phyloP scores from a whole-genome alignment of 2,888 invertebrate species.

The Endomychus coccineus region DNA sequence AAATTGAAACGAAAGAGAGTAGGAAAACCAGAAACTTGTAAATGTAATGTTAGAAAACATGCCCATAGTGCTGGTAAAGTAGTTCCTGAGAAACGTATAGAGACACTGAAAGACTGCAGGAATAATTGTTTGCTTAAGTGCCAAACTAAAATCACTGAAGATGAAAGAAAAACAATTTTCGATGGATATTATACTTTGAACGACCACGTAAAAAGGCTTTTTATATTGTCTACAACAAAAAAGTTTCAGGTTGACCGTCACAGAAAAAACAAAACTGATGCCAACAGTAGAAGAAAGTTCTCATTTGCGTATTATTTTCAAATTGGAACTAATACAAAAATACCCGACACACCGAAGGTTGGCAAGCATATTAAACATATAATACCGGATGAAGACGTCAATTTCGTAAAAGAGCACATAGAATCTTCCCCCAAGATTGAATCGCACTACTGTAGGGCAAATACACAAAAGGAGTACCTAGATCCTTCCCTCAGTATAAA shows the following conservation, averaged over 20 bases:
- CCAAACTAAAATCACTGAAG: background rate
- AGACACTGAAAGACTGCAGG: slow-evolving; percentile 3
- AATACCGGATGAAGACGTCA: background rate
- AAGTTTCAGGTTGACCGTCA: background rate
- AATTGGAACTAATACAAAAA: slow-evolving; percentile 12
- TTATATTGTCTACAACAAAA: slow-evolving; percentile 1
- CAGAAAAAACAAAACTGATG: slow-evolving; percentile 16
- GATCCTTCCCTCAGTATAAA: background rate
- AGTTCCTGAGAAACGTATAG: background rate
- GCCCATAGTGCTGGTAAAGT: background rate
- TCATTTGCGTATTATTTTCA: slow-evolving; percentile 7
- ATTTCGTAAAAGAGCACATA: slow-evolving; percentile 3
- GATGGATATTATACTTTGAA: background rate
- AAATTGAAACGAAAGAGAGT: too few relatives aligned
- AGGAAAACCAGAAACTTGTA: too few relatives aligned
- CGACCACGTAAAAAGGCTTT: background rate
- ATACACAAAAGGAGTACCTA: slow-evolving; percentile 1
- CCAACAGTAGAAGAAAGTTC: slow-evolving; percentile 17
- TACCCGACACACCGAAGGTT: background rate
- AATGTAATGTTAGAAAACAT: slow-evolving; percentile 1
- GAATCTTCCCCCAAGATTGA: background rate
- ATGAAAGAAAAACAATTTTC: slow-evolving; percentile 1
- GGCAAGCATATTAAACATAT: slow-evolving; percentile 4
- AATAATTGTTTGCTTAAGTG: slow-evolving; percentile 3
- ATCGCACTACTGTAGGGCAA: background rate